Evolutionary conservation across 1,140 invertebrate genomes (phyloP).

Genomic region (Mactra quadrangularis): DNA sequence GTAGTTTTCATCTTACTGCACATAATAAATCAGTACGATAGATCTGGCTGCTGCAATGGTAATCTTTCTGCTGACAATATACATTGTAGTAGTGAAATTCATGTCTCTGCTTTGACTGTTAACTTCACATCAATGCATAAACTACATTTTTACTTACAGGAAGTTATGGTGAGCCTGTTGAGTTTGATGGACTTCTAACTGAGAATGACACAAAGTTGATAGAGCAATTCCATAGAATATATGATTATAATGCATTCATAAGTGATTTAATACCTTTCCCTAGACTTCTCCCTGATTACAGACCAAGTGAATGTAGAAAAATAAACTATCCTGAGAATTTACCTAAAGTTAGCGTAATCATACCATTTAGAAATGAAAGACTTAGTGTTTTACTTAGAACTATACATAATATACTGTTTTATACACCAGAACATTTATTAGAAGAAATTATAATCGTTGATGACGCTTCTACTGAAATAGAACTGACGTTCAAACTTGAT

Average conservation of each 20-base stretch:
- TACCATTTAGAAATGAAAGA: constrained; percentile 98
- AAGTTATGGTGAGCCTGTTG: background rate
- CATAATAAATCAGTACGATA: background rate
- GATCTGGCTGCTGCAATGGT: too few species aligned
- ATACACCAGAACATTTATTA: constrained; percentile 89
- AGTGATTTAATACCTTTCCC: constrained; percentile 26
- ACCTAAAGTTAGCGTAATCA: constrained; percentile 92
- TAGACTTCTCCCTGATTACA: constrained; percentile 20
- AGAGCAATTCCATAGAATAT: background rate
- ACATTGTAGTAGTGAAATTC: too few species aligned
- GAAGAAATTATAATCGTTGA: constrained; percentile 98
- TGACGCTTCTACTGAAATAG: constrained; percentile 85
- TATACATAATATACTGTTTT: constrained; percentile 92
- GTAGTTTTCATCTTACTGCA: too few species aligned
- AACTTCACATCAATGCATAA: too few species aligned
- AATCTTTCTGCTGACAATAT: too few species aligned
- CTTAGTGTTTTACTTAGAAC: constrained; percentile 93
- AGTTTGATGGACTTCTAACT: background rate
- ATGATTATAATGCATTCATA: constrained; percentile 52
- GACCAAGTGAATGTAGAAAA: constrained; percentile 27
- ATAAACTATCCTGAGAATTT: constrained; percentile 82
- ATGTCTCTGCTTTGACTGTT: too few species aligned
- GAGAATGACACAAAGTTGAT: background rate
- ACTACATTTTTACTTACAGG: constrained; percentile 16
- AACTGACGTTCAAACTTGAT: constrained; percentile 35